phyloP scores from a whole-genome alignment of 2,797 vertebrate species.

The Anomalospiza imberbis region DNA sequence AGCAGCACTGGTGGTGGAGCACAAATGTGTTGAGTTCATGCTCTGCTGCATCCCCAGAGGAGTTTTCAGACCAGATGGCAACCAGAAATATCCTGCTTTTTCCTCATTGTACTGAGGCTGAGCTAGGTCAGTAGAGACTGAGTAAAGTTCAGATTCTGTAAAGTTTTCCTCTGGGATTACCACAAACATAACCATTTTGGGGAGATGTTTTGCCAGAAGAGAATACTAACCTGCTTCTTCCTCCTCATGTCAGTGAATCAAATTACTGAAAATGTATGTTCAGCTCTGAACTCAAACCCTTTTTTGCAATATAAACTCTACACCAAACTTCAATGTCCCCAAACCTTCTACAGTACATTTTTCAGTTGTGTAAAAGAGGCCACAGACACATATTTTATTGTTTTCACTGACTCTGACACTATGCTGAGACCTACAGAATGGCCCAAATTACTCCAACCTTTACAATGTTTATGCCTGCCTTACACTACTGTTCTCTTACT shows the following conservation, averaged over 20 bases:
- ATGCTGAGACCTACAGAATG: conserved; percentile 5
- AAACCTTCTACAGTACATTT: not conserved
- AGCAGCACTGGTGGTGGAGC: fast-evolving
- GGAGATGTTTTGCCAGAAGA: not conserved
- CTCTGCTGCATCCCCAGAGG: fast-evolving
- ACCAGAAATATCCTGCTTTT: not conserved
- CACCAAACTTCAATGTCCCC: not conserved
- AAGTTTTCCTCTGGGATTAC: not conserved
- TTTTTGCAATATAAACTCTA: not conserved
- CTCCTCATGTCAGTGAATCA: not conserved
- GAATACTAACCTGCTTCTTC: not conserved
- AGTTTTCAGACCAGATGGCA: not conserved
- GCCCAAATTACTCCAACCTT: conserved; percentile 41
- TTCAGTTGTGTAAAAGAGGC: conserved; percentile 28
- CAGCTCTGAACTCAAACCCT: not conserved
- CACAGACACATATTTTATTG: conserved; percentile 30
- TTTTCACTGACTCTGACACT: conserved; percentile 1
- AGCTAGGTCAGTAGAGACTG: not conserved
- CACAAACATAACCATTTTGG: not conserved
- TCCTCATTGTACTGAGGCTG: not conserved
- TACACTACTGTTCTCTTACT: not conserved
- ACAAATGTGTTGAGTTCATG: fast-evolving
- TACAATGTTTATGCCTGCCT: conserved; percentile 14
- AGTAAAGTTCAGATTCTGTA: not conserved
- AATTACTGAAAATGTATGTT: not conserved